Base-by-base conservation (phyloP, 2,888 invertebrate species). In the Amiota minor region DNA sequence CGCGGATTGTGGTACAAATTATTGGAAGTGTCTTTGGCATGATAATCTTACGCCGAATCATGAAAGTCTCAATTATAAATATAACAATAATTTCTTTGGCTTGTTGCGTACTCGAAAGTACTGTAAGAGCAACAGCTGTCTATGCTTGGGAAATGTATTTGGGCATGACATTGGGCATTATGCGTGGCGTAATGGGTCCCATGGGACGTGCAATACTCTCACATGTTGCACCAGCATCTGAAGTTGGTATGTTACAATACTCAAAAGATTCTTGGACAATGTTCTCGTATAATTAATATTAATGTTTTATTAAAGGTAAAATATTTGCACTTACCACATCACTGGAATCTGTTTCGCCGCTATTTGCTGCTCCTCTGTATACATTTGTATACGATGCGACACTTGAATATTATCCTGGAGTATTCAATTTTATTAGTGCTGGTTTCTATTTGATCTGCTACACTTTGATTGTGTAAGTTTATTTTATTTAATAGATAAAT, bases 281-380 rank as follows among this genome's bases (percentile, higher is more conserved):
- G n/a, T n/a, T n/a, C n/a, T n/a, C n/a, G n/a, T n/a, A 16, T 9
- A 61, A n/a, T 11, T 59, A 12, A 62, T 9, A 62, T n/a, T 55
- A 65, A 55, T 56, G 64, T 18, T 20, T 70, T 71, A 45, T 72
- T 78, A 20, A 35, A 89, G 89, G 93, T 8, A 93, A 94, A 90
- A 91, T 94, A 16, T 95, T 94, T 82, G 92, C 95, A 0, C 87
- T 95, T 72, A 92, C 93, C 77, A 92, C 93, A 6, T 92, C 93
- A 0, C 85, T 94, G 72, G 95, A 95, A 89, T 92, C 93, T 20
- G 78, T 92, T 12, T 91, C 92, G 14, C 93, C 93, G 0, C 87
- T 95, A 61, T 83, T 92, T 1, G 91, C 93, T 10, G 91, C 93
- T 1, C 91, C 93, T 0, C 75, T 94, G 0, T 95, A 93, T 87